A percentile compares a stretch with the other conserved stretches of the same genome.
Evolutionary conservation across 2,797 vertebrate species (phyloP).

Genomic region (Fundulus diaphanus): DNA sequence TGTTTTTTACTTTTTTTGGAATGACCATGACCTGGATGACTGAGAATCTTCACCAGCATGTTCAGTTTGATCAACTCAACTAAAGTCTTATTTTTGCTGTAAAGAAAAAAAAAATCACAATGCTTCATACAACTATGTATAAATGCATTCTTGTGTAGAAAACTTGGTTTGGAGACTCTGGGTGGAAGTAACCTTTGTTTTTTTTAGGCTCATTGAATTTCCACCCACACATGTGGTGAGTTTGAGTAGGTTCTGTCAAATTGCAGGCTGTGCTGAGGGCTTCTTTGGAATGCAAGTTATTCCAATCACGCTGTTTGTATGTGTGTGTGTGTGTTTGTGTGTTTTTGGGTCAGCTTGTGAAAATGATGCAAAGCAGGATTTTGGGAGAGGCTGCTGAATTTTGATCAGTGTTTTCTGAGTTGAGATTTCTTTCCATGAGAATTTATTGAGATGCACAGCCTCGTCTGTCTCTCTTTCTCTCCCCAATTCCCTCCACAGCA

Average conservation of each 20-base stretch:
- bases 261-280: constrained; percentile 37
- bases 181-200: constrained; percentile 35
- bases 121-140: background rate
- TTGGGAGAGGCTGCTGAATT: constrained; percentile 9
- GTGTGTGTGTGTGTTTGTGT: constrained; percentile 1
- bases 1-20: no score
- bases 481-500: constrained; percentile 36
- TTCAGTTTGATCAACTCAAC: background rate
- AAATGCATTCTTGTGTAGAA: constrained; percentile 1
- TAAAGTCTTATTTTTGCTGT: background rate
- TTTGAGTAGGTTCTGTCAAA: constrained; percentile 48
- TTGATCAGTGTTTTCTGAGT: constrained; percentile 23
- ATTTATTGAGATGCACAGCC: constrained; percentile 26
- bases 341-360: background rate
- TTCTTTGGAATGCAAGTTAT: constrained; percentile 49
- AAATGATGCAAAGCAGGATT: constrained; percentile 6
- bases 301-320: constrained; percentile 24
- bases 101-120: background rate
- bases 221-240: constrained; percentile 55
- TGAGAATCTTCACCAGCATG: no score
- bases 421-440: constrained; percentile 16
- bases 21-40: no score
- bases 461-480: background rate
- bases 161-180: constrained; percentile 23
- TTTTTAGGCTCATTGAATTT: constrained; percentile 55